Percentiles rank a stretch among this genome's conserved stretches.
Conservation (phyloP, 2,888 invertebrate genomes). For the Scaptodrosophila latifasciaeformis region DNA sequence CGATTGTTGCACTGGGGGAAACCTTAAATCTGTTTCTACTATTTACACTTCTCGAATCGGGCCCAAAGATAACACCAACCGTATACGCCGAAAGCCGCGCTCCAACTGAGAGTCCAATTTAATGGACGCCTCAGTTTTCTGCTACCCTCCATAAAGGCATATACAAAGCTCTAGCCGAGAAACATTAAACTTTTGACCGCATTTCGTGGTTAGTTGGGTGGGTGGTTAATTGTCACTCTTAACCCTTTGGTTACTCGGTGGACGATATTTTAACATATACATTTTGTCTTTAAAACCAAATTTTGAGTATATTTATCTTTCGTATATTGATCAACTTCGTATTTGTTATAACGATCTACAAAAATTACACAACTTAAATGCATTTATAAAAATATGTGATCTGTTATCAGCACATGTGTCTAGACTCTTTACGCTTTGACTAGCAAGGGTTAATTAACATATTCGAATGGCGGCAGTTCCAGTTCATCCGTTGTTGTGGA, state of each 20-base stretch:
- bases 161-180: conserved; percentile 21
- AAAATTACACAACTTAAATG: neutral
- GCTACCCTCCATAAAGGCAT: conserved; percentile 29
- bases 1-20: conserved; percentile 23
- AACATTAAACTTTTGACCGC: conserved; percentile 59
- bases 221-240: neutral
- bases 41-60: conserved; percentile 4
- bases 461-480: conserved; percentile 48
- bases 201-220: conserved; percentile 24
- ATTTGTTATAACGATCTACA: neutral
- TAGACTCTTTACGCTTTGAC: conserved; percentile 48
- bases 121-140: conserved; percentile 40
- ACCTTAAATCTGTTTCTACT: conserved; percentile 39
- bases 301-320: neutral
- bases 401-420: neutral
- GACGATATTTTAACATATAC: too few species aligned
- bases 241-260: too few species aligned
- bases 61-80: conserved; percentile 26
- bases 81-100: conserved; percentile 36
- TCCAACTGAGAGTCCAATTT: conserved; percentile 39
- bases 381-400: too few species aligned
- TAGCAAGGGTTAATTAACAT: conserved; percentile 33
- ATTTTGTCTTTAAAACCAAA: neutral
- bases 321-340: neutral
- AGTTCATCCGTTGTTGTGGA: conserved; percentile 39